Evolutionary conservation across 2,113 vertebrate species (phyloP), one percentile per base, ranked within the genome.

Genomic region (Pyrgilauda ruficollis): DNA sequence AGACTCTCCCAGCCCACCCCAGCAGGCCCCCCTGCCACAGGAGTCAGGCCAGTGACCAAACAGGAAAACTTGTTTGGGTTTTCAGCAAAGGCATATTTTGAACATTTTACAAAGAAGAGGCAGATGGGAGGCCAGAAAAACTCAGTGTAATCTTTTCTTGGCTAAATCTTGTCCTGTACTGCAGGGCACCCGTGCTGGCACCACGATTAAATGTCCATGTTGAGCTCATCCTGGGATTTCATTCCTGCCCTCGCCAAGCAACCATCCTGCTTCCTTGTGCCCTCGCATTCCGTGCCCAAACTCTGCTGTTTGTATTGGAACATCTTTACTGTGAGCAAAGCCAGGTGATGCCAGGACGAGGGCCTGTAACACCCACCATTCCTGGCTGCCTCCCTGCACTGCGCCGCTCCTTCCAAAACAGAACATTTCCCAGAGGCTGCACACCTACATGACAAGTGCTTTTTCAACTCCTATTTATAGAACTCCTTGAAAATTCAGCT

Each of bases 391-490:
- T 83, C 68, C 37, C n/a, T 30, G 62, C 67, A 21, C 30, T 2
- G 68, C 3, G 20, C 55, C 44, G 77, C 73, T 87, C 70, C 77
- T 84, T 78, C 87, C 61, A 77, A 46, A 81, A 33, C 81, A 70
- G 89, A 91, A 74, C 55, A 15, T 67, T 70, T 66, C 69, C 78
- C 78, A 87, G 66, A 44, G 78, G 64, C 84, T 76, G 50, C n/a
- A 28, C 24, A 67, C 62, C 75, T 50, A 53, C 93, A 66, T 70
- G 64, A 61, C 53, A 43, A 62, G 31, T 37, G 74, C 73, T 70
- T 85, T 73, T 62, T 7, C 50, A 70, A 12, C 73, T 89, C 52
- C 84, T 91, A 81, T 91, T 93, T 87, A 67, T 52, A 93, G 69
- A 12, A 24, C 37, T 84, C 37, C 74, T 80, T 44, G 61, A 74